Conservation (phyloP, 2,888 invertebrate genomes). For the Synanthedon vespiformis region DNA sequence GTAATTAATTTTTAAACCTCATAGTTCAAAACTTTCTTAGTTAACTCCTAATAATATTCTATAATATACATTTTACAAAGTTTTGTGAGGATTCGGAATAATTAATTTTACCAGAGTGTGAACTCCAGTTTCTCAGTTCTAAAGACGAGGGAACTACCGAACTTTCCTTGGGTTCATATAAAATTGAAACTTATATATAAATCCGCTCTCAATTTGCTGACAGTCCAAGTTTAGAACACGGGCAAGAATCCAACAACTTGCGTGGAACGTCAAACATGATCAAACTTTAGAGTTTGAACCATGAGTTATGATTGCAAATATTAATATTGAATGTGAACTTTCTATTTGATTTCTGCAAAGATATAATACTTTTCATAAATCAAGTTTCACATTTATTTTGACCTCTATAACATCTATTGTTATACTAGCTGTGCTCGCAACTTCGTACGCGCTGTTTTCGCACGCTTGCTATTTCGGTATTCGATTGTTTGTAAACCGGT, state of each 20-base stretch:
- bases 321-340: slow-evolving; percentile 9
- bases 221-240: background rate
- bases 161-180: background rate
- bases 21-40: too few species aligned
- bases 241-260: slow-evolving; percentile 7
- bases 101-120: background rate
- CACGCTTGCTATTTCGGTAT: too few species aligned
- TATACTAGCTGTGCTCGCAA: too few species aligned
- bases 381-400: too few species aligned
- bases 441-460: too few species aligned
- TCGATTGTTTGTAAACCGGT: too few species aligned
- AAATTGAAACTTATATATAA: background rate
- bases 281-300: slow-evolving; percentile 19
- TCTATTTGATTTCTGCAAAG: background rate
- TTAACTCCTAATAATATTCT: too few species aligned
- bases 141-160: background rate
- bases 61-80: background rate
- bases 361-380: too few species aligned
- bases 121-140: background rate
- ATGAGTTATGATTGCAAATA: slow-evolving; percentile 21
- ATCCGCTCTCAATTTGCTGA: background rate
- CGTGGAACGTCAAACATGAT: slow-evolving; percentile 23
- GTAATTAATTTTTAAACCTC: too few species aligned
- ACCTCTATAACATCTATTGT: too few species aligned
- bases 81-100: background rate